These are phyloP conservation scores for Macropodus opercularis DNA, from an alignment of 2,797 vertebrate genomes.

Conservation along the genomic window DNA sequence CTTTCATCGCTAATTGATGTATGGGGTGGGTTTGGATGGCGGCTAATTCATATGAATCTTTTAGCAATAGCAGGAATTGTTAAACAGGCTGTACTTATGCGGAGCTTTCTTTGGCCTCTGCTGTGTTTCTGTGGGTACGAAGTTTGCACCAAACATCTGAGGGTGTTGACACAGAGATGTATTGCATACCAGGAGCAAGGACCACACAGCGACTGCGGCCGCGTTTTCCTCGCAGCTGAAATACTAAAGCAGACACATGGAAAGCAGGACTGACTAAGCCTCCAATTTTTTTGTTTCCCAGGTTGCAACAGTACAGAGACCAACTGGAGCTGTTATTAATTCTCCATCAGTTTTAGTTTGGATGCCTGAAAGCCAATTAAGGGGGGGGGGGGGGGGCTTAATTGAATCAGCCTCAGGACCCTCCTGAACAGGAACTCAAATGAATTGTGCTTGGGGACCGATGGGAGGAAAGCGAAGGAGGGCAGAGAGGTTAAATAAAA, in stretches of 20 bases:
- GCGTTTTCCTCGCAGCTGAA: constrained; percentile 53
- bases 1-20: constrained; percentile 30
- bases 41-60: constrained; percentile 9
- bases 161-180: constrained; percentile 70
- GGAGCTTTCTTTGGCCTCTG: constrained; percentile 44
- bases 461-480: constrained; percentile 50
- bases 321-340: constrained; percentile 78
- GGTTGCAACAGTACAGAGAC: constrained; percentile 68
- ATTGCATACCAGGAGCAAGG: constrained; percentile 47
- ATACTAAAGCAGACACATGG: constrained; percentile 42
- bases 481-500: constrained; percentile 75
- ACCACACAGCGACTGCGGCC: constrained; percentile 55
- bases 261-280: constrained; percentile 36
- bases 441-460: constrained; percentile 56
- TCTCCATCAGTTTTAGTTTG: constrained; percentile 81
- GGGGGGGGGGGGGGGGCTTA: constrained; percentile 68
- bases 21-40: constrained; percentile 21
- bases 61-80: constrained; percentile 11
- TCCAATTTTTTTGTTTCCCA: constrained; percentile 59
- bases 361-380: constrained; percentile 82
- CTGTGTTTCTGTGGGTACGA: constrained; percentile 62
- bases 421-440: constrained; percentile 66
- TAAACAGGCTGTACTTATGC: constrained; percentile 8
- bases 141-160: constrained; percentile 48
- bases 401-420: constrained; percentile 80